A percentile compares a stretch with the other conserved stretches of the same genome.
These are phyloP conservation scores for Ectobius pallidus DNA, from an alignment of 2,888 invertebrate species.

Conservation along the genomic window DNA sequence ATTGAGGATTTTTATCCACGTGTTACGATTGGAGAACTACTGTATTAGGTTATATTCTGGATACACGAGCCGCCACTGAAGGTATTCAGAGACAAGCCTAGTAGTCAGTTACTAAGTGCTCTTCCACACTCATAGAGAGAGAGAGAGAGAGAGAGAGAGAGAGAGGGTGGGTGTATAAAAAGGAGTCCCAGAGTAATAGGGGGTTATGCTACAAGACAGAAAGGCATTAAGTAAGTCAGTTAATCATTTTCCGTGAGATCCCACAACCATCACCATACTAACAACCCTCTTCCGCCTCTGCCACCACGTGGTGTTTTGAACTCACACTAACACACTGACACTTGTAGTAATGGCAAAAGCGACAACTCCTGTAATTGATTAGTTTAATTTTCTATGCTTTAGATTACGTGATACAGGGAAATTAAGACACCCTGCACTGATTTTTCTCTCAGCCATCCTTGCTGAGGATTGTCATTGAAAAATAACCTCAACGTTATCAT, in stretches of 20 bases:
- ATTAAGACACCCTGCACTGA: constrained; percentile 1
- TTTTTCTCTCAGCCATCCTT: background rate
- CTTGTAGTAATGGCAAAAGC: background rate
- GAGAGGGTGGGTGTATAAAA: too few species aligned
- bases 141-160: too few species aligned
- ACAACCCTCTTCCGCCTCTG: background rate
- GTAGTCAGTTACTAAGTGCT: constrained; percentile 21
- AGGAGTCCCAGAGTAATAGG: constrained; percentile 15
- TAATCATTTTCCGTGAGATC: constrained; percentile 35
- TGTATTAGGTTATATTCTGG: too few species aligned
- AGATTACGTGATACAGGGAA: background rate
- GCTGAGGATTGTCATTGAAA: too few species aligned
- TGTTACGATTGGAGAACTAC: too few species aligned
- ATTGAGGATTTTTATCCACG: too few species aligned
- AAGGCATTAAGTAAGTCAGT: constrained; percentile 36
- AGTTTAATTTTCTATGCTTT: constrained; percentile 14
- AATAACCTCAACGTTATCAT: too few species aligned
- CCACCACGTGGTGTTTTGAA: background rate
- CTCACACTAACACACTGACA: background rate
- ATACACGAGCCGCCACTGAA: constrained; percentile 9
- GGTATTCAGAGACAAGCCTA: background rate
- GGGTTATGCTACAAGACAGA: background rate
- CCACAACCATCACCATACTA: too few species aligned
- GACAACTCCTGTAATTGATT: constrained; percentile 19
- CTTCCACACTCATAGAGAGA: background rate